Conservation (phyloP, 53 echinoderm and acorn worm genomes). For the Stichopus horrens region DNA sequence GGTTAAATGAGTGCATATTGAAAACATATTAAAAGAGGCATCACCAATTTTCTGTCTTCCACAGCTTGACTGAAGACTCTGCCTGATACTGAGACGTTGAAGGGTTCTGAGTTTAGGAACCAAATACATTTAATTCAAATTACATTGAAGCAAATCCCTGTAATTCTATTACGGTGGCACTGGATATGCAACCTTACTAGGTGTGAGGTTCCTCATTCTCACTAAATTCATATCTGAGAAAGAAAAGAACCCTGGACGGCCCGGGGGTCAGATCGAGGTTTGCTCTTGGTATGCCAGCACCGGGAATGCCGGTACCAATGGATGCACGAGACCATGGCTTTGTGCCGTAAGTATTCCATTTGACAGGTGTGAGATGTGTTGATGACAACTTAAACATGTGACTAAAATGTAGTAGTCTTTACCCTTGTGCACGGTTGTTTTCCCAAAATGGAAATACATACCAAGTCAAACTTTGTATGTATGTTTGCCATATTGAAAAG, state of each 20-base stretch:
- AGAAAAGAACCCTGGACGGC: constrained; percentile 86
- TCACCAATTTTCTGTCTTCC: background rate
- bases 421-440: too few relatives aligned
- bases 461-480: too few relatives aligned
- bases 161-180: background rate
- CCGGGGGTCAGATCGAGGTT: constrained; percentile 92
- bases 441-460: too few relatives aligned
- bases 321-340: constrained; percentile 98
- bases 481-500: too few relatives aligned
- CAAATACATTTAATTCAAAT: background rate
- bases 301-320: constrained; percentile 99
- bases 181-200: background rate
- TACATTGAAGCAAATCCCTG: background rate
- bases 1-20: too few relatives aligned
- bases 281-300: constrained; percentile 98
- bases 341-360: constrained; percentile 85
- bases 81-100: background rate
- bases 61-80: background rate
- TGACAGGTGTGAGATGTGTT: too few relatives aligned
- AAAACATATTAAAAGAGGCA: too few relatives aligned
- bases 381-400: too few relatives aligned
- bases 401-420: too few relatives aligned
- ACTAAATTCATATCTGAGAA: constrained; percentile 32
- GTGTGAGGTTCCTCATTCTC: constrained; percentile 14
- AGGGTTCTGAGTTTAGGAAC: background rate